Percentiles rank a stretch among this genome's conserved stretches.
These are phyloP conservation scores for Knipowitschia caucasica DNA, from an alignment of 2,797 vertebrate species.

Conservation along the genomic window DNA sequence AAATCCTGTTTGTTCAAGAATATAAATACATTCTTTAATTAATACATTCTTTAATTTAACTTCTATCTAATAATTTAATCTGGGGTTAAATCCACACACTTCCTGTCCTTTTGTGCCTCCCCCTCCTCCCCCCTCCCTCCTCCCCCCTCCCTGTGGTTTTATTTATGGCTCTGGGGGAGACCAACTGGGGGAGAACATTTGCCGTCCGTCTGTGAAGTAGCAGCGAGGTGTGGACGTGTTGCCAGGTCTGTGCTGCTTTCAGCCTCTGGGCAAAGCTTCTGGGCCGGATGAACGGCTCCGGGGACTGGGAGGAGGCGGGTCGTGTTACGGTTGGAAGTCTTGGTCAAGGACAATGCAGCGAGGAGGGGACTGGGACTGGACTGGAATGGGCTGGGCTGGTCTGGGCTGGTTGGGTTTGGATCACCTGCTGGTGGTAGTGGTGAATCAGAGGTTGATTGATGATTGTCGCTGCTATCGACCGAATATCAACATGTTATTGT, in stretches of 20 bases:
- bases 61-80: too few species aligned
- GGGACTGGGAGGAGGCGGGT: neutral
- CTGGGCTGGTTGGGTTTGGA: too few species aligned
- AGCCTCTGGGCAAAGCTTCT: neutral
- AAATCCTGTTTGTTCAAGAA: too few species aligned
- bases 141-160: neutral
- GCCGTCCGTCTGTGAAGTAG: slow-evolving; percentile 45
- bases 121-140: neutral
- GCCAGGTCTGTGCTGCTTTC: slow-evolving; percentile 6
- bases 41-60: too few species aligned
- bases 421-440: too few species aligned
- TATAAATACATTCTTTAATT: too few species aligned
- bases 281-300: neutral
- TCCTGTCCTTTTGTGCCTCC: slow-evolving; percentile 8
- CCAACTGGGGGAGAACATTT: slow-evolving; percentile 39
- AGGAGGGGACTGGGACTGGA: neutral
- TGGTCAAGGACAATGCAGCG: slow-evolving; percentile 4
- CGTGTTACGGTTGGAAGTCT: slow-evolving; percentile 8
- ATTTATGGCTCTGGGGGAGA: slow-evolving; percentile 35
- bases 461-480: too few species aligned
- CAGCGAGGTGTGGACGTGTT: slow-evolving; percentile 25
- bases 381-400: too few species aligned
- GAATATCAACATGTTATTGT: too few species aligned
- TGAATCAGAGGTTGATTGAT: too few species aligned
- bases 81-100: too few species aligned